Base-by-base conservation (phyloP, 2,113 vertebrate species). In the Electrona antarctica region DNA sequence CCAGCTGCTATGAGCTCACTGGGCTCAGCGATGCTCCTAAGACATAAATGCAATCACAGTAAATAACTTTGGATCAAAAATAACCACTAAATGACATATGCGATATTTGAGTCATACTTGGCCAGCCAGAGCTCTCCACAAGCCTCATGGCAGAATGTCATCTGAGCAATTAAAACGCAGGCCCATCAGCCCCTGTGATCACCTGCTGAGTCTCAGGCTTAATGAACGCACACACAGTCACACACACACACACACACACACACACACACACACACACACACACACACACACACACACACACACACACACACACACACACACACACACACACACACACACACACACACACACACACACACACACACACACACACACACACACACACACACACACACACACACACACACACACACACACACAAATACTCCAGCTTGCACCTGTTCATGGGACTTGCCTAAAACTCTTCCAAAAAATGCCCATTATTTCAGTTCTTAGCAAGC, bases 151-250 rank as follows among this genome's bases (percentile, higher is more conserved):
- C 49, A 56, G 57, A 67, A 81, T 81, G 87, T 59, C 71, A 70
- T 64, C 78, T 74, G 73, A 84, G 65, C 76, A 69, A 68, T 73
- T 67, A 72, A 54, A 78, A 69, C 67, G 66, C 72, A 84, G 81
- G 89, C 87, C 89, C 79, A 8, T 33, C 64, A 78, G 83, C 80
- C 79, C 74, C 74, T 89, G 83, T 84, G 73, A 89, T 86, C 86
- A 80, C 79, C 87, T 87, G 86, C 85, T 85, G 83, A 67, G 85
- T 72, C 68, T 71, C 61, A 67, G 85, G 73, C 68, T 76, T 54
- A 60, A 66, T 49, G 47, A 75, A 64, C 5, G 2, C 33, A 41
- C 33, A 0, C 69, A 65, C 46, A n/a, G n/a, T n/a, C n/a, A 14
- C 69, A 71, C 46, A 55, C 56, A 64, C 8, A 49, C 8, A 3